Evolutionary conservation across 2,113 vertebrate genomes (phyloP).

Genomic region (Xiphorhynchus elegans): DNA sequence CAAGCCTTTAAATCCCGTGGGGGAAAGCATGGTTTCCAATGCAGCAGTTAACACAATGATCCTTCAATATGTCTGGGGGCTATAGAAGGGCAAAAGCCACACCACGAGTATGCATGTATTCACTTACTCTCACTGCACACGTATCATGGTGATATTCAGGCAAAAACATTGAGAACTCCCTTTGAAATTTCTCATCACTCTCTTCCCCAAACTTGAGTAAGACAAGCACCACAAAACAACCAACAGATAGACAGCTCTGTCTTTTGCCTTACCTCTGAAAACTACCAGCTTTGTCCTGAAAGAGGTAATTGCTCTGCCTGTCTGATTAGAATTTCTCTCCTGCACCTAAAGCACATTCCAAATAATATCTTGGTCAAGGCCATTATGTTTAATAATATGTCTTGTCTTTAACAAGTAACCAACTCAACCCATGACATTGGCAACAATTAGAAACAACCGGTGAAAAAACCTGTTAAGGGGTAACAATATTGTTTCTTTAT

Average conservation of each 20-base stretch:
- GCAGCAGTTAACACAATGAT: neutral
- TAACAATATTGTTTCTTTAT: neutral
- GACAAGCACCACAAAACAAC: neutral
- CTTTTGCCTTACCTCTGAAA: neutral
- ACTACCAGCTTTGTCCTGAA: neutral
- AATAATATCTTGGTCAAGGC: neutral
- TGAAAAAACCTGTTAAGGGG: accelerated
- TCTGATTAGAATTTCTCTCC: neutral
- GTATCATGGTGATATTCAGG: neutral
- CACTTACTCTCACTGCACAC: neutral
- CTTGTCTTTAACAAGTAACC: neutral
- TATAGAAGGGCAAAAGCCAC: neutral
- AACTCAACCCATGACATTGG: neutral
- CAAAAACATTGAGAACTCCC: neutral
- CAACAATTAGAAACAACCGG: neutral
- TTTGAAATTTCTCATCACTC: neutral
- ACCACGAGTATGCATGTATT: accelerated
- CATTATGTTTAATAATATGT: neutral
- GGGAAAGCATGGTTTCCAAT: neutral
- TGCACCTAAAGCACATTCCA: neutral
- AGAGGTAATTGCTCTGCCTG: neutral
- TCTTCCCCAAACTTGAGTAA: neutral
- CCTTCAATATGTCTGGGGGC: neutral
- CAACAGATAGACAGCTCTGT: neutral
- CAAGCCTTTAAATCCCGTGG: neutral